These are phyloP conservation scores for Sitta europaea DNA, from an alignment of 2,113 vertebrate genomes.

Conservation along the genomic window DNA sequence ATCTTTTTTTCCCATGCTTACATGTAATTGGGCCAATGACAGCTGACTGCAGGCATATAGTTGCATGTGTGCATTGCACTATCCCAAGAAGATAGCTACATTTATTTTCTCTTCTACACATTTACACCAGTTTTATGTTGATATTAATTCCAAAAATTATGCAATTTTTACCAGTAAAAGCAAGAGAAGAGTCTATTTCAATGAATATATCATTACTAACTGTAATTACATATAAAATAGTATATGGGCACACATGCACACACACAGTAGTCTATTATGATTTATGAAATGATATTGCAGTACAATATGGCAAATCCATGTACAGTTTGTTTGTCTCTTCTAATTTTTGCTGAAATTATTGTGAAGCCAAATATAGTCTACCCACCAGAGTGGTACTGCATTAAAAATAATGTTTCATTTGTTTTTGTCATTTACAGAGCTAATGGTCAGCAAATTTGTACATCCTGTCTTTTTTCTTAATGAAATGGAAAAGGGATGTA, in stretches of 20 bases:
- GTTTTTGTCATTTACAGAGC: constrained; percentile 67
- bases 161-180: neutral
- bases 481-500: constrained; percentile 75
- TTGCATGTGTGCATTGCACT: neutral
- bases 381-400: constrained; percentile 15
- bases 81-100: neutral
- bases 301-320: constrained; percentile 34
- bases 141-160: constrained; percentile 28
- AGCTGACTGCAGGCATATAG: neutral
- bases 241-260: neutral
- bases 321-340: constrained; percentile 56
- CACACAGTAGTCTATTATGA: neutral
- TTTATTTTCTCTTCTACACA: neutral
- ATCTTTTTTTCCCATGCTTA: neutral
- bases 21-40: neutral
- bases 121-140: neutral
- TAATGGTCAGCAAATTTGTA: constrained; percentile 74
- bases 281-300: constrained; percentile 14
- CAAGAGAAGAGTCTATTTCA: neutral
- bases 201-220: neutral
- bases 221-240: constrained; percentile 2
- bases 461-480: constrained; percentile 71
- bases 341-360: constrained; percentile 45
- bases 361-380: constrained; percentile 6
- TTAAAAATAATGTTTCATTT: constrained; percentile 63